A percentile compares a stretch with the other conserved stretches of the same genome.
These are phyloP conservation scores for Micronycteris hirsuta DNA, from an alignment of 2,113 vertebrate genomes.

Conservation along the genomic window DNA sequence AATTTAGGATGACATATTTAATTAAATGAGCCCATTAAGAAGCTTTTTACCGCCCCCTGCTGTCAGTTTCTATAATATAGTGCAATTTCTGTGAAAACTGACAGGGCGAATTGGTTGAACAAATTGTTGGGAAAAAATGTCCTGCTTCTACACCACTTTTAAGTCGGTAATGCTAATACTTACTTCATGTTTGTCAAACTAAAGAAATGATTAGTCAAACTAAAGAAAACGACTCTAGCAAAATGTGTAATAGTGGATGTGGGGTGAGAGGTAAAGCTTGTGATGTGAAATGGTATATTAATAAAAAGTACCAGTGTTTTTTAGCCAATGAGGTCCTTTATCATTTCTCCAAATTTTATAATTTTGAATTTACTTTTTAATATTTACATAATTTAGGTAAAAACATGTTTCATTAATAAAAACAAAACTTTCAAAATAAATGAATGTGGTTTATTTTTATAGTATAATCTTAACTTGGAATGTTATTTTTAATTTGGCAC, in stretches of 20 bases:
- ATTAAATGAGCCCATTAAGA: not conserved
- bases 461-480: not conserved
- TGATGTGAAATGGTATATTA: not conserved
- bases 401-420: not conserved
- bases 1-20: not conserved
- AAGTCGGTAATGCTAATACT: not conserved
- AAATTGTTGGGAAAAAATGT: not conserved
- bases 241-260: not conserved
- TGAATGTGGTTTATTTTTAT: not conserved
- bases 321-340: not conserved
- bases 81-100: not conserved
- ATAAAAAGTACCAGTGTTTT: not conserved
- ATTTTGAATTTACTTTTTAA: not conserved
- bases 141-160: not conserved
- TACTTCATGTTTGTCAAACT: not conserved
- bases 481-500: not conserved
- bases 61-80: slow-evolving; percentile 46
- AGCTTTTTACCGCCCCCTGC: slow-evolving; percentile 51
- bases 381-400: not conserved
- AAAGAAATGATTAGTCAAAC: not conserved
- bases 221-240: not conserved
- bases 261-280: not conserved
- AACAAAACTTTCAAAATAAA: slow-evolving; percentile 3
- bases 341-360: not conserved
- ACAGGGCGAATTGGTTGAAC: not conserved